A percentile compares a stretch with the other conserved stretches of the same genome.
Evolutionary conservation across 2,113 vertebrate genomes (phyloP).

Genomic region (Dasyprocta punctata): DNA sequence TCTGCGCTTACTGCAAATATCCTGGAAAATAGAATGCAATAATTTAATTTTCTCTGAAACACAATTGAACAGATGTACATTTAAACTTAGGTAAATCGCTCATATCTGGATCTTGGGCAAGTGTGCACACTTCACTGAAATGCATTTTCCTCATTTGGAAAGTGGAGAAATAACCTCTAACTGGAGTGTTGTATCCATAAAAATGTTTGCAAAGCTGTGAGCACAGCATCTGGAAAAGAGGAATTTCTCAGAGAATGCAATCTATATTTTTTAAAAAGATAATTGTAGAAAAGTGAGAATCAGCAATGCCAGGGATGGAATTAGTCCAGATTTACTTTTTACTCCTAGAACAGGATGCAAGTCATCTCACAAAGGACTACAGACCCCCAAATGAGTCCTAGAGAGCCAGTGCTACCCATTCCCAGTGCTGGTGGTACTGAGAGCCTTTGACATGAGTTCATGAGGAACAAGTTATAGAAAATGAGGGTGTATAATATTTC

Average conservation of each 20-base stretch:
- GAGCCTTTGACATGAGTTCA: neutral
- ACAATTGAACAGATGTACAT: neutral
- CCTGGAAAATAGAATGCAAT: neutral
- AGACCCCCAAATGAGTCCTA: neutral
- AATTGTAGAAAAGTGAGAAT: neutral
- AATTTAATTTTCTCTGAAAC: neutral
- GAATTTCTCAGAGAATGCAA: neutral
- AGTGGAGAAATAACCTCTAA: neutral
- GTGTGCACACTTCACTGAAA: neutral
- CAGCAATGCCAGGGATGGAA: neutral
- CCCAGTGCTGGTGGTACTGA: neutral
- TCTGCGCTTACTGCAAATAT: neutral
- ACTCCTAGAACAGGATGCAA: neutral
- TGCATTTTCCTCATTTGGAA: neutral
- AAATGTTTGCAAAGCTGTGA: neutral
- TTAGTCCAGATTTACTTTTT: neutral
- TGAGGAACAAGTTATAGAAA: neutral
- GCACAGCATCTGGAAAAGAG: neutral
- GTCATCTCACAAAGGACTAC: neutral
- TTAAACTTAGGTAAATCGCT: neutral
- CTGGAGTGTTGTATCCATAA: neutral
- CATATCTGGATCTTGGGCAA: neutral
- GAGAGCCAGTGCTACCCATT: fast-evolving
- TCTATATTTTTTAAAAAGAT: neutral
- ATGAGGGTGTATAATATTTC: neutral